Evolutionary conservation across 2,797 vertebrate species (phyloP).

Genomic region (Betta splendens): DNA sequence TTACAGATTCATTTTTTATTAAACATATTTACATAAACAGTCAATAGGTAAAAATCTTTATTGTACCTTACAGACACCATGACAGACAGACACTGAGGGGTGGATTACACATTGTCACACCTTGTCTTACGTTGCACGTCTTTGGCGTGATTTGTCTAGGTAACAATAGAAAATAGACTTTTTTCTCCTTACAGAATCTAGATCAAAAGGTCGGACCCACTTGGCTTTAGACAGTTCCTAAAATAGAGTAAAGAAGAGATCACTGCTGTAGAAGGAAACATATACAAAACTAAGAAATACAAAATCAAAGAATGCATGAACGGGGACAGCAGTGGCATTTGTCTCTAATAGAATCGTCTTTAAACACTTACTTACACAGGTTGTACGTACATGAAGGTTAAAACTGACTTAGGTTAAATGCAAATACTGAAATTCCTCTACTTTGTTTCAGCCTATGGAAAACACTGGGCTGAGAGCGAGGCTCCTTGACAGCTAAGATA

Average conservation of each 20-base stretch:
- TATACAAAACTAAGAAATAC: slow-evolving; percentile 55
- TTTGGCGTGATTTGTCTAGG: slow-evolving; percentile 86
- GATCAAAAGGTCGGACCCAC: slow-evolving; percentile 72
- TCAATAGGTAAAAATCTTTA: slow-evolving; percentile 52
- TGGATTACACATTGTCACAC: slow-evolving; percentile 72
- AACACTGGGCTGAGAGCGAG: slow-evolving; percentile 3
- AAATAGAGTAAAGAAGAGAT: slow-evolving; percentile 67
- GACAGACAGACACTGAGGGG: slow-evolving; percentile 51
- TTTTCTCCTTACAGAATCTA: slow-evolving; percentile 82
- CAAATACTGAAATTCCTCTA: slow-evolving; percentile 14
- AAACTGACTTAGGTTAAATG: slow-evolving; percentile 19
- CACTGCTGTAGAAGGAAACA: slow-evolving; percentile 67
- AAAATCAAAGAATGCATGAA: slow-evolving; percentile 43
- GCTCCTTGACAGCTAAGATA: slow-evolving; percentile 20
- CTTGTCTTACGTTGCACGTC: slow-evolving; percentile 78
- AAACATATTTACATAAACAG: slow-evolving; percentile 64
- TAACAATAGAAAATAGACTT: slow-evolving; percentile 88
- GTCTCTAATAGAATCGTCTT: slow-evolving; percentile 19
- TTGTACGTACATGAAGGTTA: slow-evolving; percentile 25
- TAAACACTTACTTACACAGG: slow-evolving; percentile 27
- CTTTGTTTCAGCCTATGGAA: slow-evolving; percentile 13
- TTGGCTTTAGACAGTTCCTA: slow-evolving; percentile 50
- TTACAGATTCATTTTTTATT: slow-evolving; percentile 54
- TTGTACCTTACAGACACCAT: slow-evolving; percentile 38
- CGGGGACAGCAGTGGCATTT: slow-evolving; percentile 37